Evolutionary conservation across 2,797 vertebrate species (phyloP), one percentile per base, ranked within the genome.

Genomic region (Hemitrygon akajei): DNA sequence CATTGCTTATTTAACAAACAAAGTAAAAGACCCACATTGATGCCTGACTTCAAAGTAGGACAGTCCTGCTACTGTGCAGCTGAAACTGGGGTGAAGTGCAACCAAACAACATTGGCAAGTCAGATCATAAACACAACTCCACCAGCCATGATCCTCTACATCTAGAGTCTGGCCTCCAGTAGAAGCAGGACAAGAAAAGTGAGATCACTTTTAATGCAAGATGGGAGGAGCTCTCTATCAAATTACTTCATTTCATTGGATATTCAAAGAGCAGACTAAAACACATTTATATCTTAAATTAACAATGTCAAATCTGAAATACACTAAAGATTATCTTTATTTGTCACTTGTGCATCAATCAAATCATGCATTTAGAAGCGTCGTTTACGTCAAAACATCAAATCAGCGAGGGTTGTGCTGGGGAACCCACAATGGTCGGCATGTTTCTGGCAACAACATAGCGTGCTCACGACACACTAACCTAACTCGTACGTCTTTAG

Each of bases 31-130:
- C 96, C 96, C 95, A 95, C 97, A 97, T 97, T 98, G 97, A 97
- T 96, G 96, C 94, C 95, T 94, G 93, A 95, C 97, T 97, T 97
- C 97, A 98, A 96, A 97, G 97, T 96, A 95, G 96, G 96, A 95
- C 94, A 95, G 94, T 95, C 95, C 80, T 95, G 96, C 96, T 95
- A 95, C 96, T 96, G 96, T 98, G 97, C 97, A 97, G 96, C 96
- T 94, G 96, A 96, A 96, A 96, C 96, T 96, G 96, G 96, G 96
- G 95, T 95, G 96, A 95, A 95, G 91, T 95, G 94, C 93, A 95
- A 97, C 97, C 98, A 98, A 97, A 95, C 95, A 95, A 95, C 95
- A 95, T 95, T 95, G 96, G 96, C 94, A 94, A 27, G 93, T 93
- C 91, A 76, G 71, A 93, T 93, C 76, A 93, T 93, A 93, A 75